Conservation (phyloP, 2,797 vertebrate genomes). For the Cetoscarus ocellatus region DNA sequence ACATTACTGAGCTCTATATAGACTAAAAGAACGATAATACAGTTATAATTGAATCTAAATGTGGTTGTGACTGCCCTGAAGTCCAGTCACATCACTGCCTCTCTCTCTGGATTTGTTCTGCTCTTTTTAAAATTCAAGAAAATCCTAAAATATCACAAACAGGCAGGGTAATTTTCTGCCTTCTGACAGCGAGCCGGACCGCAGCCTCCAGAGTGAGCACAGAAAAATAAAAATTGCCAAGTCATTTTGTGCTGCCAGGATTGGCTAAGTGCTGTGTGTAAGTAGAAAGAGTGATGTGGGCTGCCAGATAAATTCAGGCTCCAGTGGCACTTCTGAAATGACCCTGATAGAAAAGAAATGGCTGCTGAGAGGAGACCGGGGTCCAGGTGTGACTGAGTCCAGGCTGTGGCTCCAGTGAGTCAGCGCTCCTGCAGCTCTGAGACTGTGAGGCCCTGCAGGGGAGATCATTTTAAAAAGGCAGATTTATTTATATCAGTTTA, state of each 20-base stretch:
- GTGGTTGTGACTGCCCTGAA: not conserved
- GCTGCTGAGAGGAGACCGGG: slow-evolving; percentile 39
- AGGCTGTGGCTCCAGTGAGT: slow-evolving; percentile 32
- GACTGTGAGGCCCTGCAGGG: not conserved
- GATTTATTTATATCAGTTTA: not conserved
- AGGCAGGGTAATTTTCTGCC: slow-evolving; percentile 9
- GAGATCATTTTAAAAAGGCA: slow-evolving; percentile 4
- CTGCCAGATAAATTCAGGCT: slow-evolving; percentile 60
- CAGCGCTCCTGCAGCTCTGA: slow-evolving; percentile 23
- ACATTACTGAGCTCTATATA: too few relatives aligned
- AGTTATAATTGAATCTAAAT: too few relatives aligned
- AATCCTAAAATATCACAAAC: slow-evolving; percentile 18
- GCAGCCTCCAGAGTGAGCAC: slow-evolving; percentile 11
- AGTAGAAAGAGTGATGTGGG: slow-evolving; percentile 43
- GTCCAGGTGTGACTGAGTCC: slow-evolving; percentile 47
- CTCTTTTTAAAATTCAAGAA: not conserved
- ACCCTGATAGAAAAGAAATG: slow-evolving; percentile 59
- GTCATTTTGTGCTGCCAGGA: slow-evolving; percentile 49
- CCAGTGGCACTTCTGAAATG: slow-evolving; percentile 52
- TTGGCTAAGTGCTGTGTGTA: slow-evolving; percentile 43
- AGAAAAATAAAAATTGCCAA: slow-evolving; percentile 17
- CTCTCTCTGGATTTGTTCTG: slow-evolving; percentile 57
- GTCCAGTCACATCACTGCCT: slow-evolving; percentile 60
- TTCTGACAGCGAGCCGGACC: slow-evolving; percentile 5
- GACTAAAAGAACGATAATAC: too few relatives aligned